A percentile compares a stretch with the other conserved stretches of the same genome.
Conservation (phyloP, 2,888 invertebrate genomes). For the Minunthozetes semirufus region DNA sequence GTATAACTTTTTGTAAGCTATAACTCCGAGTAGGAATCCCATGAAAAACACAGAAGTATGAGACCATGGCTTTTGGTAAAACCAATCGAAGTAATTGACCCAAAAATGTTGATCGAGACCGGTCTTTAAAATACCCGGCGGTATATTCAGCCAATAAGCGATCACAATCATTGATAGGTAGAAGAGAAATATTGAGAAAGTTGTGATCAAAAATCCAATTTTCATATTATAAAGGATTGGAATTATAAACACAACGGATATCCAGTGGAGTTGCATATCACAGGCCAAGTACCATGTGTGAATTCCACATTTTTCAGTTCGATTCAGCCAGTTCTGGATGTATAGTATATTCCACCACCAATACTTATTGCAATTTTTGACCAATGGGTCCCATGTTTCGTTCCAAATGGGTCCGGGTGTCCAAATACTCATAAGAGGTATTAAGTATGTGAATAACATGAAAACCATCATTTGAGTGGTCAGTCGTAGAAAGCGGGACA, state of each 20-base stretch:
- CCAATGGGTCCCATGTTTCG: background rate
- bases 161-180: background rate
- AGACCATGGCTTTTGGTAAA: constrained; percentile 30
- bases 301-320: constrained; percentile 1
- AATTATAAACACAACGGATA: constrained; percentile 24
- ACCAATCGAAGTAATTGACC: background rate
- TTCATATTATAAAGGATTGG: background rate
- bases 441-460: background rate
- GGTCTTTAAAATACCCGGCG: constrained; percentile 22
- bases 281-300: constrained; percentile 38
- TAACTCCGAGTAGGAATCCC: constrained; percentile 9
- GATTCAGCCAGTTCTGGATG: constrained; percentile 12
- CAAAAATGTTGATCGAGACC: background rate
- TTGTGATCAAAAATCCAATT: background rate
- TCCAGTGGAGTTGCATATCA: constrained; percentile 37
- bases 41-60: constrained; percentile 30
- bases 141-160: background rate
- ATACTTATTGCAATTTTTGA: background rate
- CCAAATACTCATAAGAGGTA: constrained; percentile 10
- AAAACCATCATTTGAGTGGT: constrained; percentile 12
- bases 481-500: background rate
- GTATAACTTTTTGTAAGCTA: background rate
- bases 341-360: constrained; percentile 35
- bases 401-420: constrained; percentile 26
- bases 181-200: background rate